Conservation (phyloP, 2,113 vertebrate species). For the Globicephala melas region DNA sequence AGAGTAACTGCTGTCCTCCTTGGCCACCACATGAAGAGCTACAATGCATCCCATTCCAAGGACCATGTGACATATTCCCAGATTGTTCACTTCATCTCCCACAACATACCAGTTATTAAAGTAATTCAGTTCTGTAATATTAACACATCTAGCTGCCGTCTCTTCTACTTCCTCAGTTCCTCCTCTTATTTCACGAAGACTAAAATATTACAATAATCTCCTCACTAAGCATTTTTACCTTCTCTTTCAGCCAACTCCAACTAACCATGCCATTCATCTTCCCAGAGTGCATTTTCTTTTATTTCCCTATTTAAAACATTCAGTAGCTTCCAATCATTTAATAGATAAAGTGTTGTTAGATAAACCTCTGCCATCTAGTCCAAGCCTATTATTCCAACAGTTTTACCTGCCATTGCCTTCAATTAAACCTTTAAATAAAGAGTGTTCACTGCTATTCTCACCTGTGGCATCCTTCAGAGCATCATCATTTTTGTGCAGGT, state of each 20-base stretch:
- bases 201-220: not conserved
- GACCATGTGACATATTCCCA: rapidly evolving
- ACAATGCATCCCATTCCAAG: not conserved
- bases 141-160: not conserved
- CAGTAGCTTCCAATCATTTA: not conserved
- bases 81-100: not conserved
- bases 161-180: not conserved
- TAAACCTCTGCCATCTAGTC: not conserved
- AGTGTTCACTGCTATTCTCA: rapidly evolving
- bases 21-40: not conserved
- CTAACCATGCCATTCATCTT: not conserved
- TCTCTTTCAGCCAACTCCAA: not conserved
- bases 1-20: not conserved
- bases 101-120: not conserved
- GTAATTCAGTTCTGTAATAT: not conserved
- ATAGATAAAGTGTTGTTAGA: not conserved
- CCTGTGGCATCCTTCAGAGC: rapidly evolving
- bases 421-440: not conserved
- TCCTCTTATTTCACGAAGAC: not conserved
- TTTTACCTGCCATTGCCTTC: not conserved
- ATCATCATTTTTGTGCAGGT: not conserved
- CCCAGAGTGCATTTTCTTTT: not conserved
- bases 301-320: not conserved
- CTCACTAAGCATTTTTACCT: not conserved
- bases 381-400: not conserved